Base-by-base conservation (phyloP, 2,797 vertebrate species). In the Pogoniulus pusillus region DNA sequence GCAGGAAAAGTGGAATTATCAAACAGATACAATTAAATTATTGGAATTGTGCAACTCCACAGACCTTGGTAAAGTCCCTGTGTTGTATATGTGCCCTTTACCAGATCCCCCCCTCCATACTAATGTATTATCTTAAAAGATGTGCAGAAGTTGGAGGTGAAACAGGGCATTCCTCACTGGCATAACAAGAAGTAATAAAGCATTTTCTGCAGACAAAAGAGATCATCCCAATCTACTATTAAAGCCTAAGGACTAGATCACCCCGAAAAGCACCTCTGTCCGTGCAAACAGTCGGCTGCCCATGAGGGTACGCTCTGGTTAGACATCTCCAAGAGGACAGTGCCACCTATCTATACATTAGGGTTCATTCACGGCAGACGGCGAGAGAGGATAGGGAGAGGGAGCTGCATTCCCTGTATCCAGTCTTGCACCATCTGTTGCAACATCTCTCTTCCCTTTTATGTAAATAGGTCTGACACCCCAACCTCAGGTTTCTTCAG, bases 321-420 rank as follows among this genome's bases (percentile, higher is more conserved):
- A 18, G 60, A 37, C 58, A 84, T 89, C 35, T 68, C 57, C 92
- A 55, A 10, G 87, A 79, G 12, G 77, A 82, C 80, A 92, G 87
- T 91, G 92, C 87, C 92, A 94, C 74, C 94, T 94, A 84, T 4
- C 83, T 82, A 53, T 30, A 57, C 1, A 0, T 17, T 35, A 19
- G 27, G 7, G 68, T 49, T 73, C 70, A 39, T 65, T 76, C 87
- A 60, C 0, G 4, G 7, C 2, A 34, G 27, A 9, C 41, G 0
- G 22, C 3, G 16, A 14, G 11, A 59, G 18, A 60, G 7, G 15
- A 27, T 5, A 12, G 16, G 1, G 6, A 74, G 7, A 66, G 8
- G 4, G 10, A 8, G 0, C 3, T 62, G 22, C 27, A 6, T 1
- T 34, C 26, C 22, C 35, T 27, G 13, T 54, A 53, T 9, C 4